These are phyloP conservation scores for Tragelaphus imberbis DNA, from an alignment of 2,113 vertebrate species.

Conservation along the genomic window DNA sequence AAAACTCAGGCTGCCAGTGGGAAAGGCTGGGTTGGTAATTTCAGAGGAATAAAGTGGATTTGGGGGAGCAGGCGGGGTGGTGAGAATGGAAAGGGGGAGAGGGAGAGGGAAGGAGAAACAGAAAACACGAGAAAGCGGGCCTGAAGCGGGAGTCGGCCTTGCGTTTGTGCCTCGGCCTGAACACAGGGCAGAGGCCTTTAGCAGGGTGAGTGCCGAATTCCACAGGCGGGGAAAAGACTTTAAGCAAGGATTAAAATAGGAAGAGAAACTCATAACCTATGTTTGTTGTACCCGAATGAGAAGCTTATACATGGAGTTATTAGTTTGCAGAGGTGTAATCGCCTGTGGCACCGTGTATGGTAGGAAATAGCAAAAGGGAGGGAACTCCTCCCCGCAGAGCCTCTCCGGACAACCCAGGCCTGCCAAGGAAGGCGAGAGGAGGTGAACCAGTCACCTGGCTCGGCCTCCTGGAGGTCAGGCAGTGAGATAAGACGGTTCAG, in stretches of 20 bases:
- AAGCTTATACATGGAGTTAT: not conserved
- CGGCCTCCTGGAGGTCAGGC: not conserved
- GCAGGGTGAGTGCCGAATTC: not conserved
- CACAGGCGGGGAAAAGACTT: not conserved
- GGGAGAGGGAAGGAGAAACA: not conserved
- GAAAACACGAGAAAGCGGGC: not conserved
- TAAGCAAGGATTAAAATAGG: constrained; percentile 26
- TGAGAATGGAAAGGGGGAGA: not conserved
- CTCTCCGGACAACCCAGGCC: not conserved
- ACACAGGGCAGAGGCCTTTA: not conserved
- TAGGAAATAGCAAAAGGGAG: not conserved
- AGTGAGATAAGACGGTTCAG: not conserved
- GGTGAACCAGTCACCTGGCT: not conserved
- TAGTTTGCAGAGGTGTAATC: not conserved
- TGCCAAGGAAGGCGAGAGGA: not conserved
- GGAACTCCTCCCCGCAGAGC: accelerated
- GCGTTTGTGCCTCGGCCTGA: not conserved
- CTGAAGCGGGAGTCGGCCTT: accelerated
- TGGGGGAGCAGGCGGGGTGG: not conserved
- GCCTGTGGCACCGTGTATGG: not conserved
- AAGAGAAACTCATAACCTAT: not conserved
- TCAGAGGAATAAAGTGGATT: not conserved
- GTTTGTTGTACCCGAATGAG: constrained; percentile 13
- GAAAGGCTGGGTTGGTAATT: not conserved
- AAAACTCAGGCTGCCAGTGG: not conserved